Percentiles rank a stretch among this genome's conserved stretches.
Evolutionary conservation across 2,113 vertebrate genomes (phyloP).

Genomic region (Brienomyrus longianalis): DNA sequence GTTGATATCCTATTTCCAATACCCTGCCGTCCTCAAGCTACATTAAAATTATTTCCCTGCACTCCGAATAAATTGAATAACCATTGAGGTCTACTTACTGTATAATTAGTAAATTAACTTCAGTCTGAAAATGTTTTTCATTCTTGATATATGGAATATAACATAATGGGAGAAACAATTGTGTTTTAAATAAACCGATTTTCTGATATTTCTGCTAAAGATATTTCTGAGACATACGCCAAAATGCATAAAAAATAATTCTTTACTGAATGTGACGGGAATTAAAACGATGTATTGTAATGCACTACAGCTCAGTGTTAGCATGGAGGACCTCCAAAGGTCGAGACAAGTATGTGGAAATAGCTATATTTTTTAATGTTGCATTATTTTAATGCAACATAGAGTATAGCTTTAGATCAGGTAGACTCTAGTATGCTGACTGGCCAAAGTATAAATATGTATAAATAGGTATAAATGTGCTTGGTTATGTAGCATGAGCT

Average conservation of each 20-base stretch:
- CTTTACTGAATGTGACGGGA: neutral
- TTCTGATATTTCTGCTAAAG: neutral
- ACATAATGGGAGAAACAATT: neutral
- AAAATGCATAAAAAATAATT: neutral
- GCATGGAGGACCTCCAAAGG: neutral
- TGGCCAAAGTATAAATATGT: neutral
- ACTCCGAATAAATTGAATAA: neutral
- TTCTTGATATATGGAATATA: neutral
- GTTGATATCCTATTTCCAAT: neutral
- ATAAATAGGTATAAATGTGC: neutral
- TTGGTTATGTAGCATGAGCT: neutral
- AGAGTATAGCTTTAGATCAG: neutral
- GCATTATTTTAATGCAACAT: neutral
- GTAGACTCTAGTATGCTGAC: neutral
- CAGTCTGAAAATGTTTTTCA: neutral
- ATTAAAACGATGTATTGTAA: neutral
- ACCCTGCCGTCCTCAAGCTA: neutral
- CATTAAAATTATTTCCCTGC: neutral
- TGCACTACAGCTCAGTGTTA: neutral
- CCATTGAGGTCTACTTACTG: neutral
- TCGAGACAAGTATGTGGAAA: too few species aligned
- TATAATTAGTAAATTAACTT: neutral
- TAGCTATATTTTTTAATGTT: neutral
- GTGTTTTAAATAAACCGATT: neutral
- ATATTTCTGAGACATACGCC: neutral